A percentile compares a stretch with the other conserved stretches of the same genome.
phyloP scores from a whole-genome alignment of 2,797 vertebrate genomes.

The Clarias pachynema region DNA sequence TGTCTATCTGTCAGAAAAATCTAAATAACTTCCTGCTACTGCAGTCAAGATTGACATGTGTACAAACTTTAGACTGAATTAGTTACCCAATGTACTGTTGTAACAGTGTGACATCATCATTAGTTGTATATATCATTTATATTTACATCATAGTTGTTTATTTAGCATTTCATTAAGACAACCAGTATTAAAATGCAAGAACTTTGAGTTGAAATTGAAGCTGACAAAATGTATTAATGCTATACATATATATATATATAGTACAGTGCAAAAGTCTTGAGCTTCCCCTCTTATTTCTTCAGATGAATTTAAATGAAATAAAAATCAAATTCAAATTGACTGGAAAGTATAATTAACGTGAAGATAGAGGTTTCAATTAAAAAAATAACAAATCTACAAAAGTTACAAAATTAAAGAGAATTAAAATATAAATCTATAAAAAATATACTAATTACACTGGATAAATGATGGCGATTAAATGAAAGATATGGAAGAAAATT shows the following conservation, averaged over 20 bases:
- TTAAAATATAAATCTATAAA: no score
- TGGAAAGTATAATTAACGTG: no score
- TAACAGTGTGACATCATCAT: background rate
- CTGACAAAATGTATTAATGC: background rate
- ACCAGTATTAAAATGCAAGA: background rate
- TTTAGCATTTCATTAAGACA: background rate
- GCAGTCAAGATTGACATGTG: background rate
- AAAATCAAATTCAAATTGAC: no score
- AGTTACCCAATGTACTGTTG: background rate
- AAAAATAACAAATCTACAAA: no score
- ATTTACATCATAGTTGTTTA: background rate
- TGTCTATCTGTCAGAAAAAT: background rate
- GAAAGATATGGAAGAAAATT: no score
- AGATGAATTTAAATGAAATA: no score
- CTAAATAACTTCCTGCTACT: background rate
- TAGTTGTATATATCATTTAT: background rate
- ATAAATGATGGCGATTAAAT: no score
- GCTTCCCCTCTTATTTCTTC: no score
- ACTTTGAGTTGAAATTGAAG: background rate
- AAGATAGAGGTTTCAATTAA: no score
- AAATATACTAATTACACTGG: no score
- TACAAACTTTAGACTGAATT: background rate
- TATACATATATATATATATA: background rate
- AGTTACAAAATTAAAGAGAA: no score
- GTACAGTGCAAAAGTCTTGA: background rate